phyloP scores from a whole-genome alignment of 1,140 invertebrate genomes.

The Paramacrobiotus metropolitanus region DNA sequence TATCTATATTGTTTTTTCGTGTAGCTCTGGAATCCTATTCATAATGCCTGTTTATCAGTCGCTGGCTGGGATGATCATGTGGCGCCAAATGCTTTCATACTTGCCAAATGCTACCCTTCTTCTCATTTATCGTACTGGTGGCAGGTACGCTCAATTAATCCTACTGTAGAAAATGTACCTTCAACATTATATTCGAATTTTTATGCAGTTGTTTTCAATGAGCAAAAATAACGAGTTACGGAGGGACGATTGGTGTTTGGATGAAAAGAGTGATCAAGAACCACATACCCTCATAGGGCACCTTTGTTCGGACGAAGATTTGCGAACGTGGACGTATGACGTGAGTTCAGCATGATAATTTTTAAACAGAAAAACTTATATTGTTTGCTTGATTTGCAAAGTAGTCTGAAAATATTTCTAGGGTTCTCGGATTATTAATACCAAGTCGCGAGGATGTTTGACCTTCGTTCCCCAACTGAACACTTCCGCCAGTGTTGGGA shows the following conservation, averaged over 20 bases:
- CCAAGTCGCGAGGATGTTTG: not conserved
- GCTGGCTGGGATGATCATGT: no score
- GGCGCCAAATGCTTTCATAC: no score
- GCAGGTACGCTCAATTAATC: no score
- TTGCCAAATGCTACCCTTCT: no score
- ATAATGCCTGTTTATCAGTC: no score
- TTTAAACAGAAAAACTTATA: not conserved
- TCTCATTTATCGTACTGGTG: no score
- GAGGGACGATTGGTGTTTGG: slow-evolving; percentile 47
- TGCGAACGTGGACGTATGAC: not conserved
- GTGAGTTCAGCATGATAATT: not conserved
- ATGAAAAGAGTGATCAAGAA: slow-evolving; percentile 14
- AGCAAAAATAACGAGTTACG: slow-evolving; percentile 42
- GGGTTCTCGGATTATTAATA: not conserved
- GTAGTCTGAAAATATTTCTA: not conserved
- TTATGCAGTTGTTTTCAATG: slow-evolving; percentile 30
- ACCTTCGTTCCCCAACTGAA: no score
- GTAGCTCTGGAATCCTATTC: no score
- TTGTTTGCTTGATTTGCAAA: not conserved
- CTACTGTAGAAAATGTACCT: no score
- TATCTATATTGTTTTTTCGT: no score
- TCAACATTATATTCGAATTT: no score
- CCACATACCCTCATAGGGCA: not conserved
- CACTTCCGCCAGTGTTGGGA: no score
- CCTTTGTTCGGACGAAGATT: not conserved